Base-by-base conservation (phyloP, 2,113 vertebrate species). In the Cercocebus atys region DNA sequence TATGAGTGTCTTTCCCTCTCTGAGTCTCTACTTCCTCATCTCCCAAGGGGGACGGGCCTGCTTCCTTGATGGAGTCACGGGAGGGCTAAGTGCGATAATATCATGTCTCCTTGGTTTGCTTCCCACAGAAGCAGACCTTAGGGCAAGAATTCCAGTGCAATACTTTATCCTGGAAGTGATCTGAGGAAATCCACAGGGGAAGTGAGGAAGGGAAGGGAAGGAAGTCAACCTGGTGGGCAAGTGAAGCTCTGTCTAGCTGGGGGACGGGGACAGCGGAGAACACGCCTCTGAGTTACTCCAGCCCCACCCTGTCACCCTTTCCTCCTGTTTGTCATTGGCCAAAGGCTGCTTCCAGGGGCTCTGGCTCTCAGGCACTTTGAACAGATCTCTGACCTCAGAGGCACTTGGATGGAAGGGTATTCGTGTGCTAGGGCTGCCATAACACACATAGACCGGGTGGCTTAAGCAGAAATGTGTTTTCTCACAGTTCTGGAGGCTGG, bases 171-270 rank as follows among this genome's bases (percentile, higher is more conserved):
- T 55, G 90, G 68, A 55, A 32, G 45, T 2, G 38, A 13, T 30
- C 66, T 70, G n/a, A 66, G 79, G 25, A 84, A 38, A 16, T 3
- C 30, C 30, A 5, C 1, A 14, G 32, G 18, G 22, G 3, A 11
- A 35, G 11, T 12, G 38, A 35, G 22, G 13, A 12, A 27, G 23
- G 45, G 38, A 43, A 6, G 35, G 57, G 32, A 59, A 68, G 47
- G 47, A 18, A 27, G 5, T 57, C 9, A 7, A 23, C 32, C 20
- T 30, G 45, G 45, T 17, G 27, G 86, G 22, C 6, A 3, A 18
- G 11, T 17, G 32, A 38, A 72, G 52, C 32, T 70, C 3, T 2
- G 18, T 9, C 4, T 2, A 2, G 17, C 66, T 0, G 14, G 32
- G 38, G 25, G 43, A 25, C 47, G 3, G 81, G 52, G 61, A 10